A percentile compares a stretch with the other conserved stretches of the same genome.
Evolutionary conservation across 2,888 invertebrate species (phyloP).

Genomic region (Laothoe populi): DNA sequence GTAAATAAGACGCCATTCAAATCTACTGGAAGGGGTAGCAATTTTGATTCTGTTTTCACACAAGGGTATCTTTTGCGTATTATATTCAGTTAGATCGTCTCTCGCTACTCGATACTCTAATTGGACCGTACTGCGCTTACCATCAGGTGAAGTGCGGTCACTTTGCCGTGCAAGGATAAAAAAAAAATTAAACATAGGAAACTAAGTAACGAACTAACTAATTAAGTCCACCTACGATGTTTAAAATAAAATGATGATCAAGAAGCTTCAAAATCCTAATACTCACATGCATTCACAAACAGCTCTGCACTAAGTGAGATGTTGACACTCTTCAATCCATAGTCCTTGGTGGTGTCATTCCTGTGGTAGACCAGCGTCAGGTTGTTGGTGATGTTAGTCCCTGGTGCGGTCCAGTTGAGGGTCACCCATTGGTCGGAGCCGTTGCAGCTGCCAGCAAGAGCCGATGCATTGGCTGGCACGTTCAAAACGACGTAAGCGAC

Average conservation of each 20-base stretch:
- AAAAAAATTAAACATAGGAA: no score
- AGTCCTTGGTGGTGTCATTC: slow-evolving; percentile 63
- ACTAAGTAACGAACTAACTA: no score
- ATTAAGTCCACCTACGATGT: no score
- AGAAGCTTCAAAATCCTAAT: not conserved
- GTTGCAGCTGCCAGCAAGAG: slow-evolving; percentile 59
- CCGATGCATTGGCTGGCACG: slow-evolving; percentile 61
- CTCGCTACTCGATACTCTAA: no score
- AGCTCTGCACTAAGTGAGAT: slow-evolving; percentile 63
- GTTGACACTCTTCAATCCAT: slow-evolving; percentile 61
- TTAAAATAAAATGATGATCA: not conserved
- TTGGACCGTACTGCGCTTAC: no score
- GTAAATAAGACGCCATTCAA: no score
- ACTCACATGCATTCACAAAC: slow-evolving; percentile 73
- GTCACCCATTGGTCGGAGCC: slow-evolving; percentile 55
- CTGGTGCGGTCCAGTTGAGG: slow-evolving; percentile 50
- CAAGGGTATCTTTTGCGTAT: no score
- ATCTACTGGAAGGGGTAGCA: no score
- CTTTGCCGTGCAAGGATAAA: no score
- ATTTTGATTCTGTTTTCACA: no score
- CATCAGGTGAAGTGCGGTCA: no score
- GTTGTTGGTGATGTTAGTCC: slow-evolving; percentile 48
- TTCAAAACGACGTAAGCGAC: slow-evolving; percentile 55
- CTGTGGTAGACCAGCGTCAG: slow-evolving; percentile 58
- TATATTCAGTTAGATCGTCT: no score